Percentiles rank a stretch among this genome's conserved stretches.
Conservation (phyloP, 2,113 vertebrate species). For the Amphilophus citrinellus region DNA sequence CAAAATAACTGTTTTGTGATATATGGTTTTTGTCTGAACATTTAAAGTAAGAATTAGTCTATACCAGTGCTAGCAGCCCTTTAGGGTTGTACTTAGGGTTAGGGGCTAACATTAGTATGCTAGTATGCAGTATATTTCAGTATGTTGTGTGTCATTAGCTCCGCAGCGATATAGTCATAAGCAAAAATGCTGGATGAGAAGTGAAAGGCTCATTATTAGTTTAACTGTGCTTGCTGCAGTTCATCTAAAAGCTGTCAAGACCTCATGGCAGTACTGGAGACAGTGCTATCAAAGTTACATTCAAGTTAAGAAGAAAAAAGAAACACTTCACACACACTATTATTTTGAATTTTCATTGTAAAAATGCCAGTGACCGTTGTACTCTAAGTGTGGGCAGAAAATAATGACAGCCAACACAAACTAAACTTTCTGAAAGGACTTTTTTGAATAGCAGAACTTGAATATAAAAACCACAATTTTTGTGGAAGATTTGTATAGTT, state of each 20-base stretch:
- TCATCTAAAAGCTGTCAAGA: no score
- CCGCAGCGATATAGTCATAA: no score
- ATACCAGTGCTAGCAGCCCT: no score
- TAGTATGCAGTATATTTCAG: no score
- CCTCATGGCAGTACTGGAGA: no score
- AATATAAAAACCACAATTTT: background rate
- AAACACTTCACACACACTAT: background rate
- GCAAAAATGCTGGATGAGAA: no score
- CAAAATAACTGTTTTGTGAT: background rate
- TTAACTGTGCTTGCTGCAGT: no score
- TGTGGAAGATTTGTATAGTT: constrained; percentile 18
- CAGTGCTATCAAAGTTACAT: no score
- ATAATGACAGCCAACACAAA: background rate
- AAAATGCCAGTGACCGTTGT: background rate
- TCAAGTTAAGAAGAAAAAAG: background rate
- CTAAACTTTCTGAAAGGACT: background rate
- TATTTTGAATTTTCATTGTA: background rate
- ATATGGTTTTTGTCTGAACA: background rate
- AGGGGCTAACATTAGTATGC: no score
- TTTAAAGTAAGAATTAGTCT: background rate
- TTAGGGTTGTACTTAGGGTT: no score
- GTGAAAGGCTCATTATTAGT: no score
- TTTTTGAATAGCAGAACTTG: background rate
- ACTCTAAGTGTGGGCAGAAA: background rate
- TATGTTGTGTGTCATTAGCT: no score